Evolutionary conservation across 2,113 vertebrate genomes (phyloP).

Genomic region (Atlantisia rogersi): DNA sequence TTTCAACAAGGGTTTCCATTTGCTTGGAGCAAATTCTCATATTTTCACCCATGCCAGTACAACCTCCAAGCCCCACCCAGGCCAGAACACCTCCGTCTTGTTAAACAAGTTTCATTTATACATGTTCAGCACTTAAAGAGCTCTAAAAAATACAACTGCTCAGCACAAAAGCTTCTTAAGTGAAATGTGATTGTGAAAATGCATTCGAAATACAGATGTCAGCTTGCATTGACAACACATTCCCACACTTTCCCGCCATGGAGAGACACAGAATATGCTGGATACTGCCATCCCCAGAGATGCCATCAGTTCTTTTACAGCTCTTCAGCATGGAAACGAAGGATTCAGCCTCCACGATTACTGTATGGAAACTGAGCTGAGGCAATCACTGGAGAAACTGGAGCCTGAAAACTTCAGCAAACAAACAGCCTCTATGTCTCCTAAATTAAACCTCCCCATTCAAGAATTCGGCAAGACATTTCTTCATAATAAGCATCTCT

Average conservation of each 20-base stretch:
- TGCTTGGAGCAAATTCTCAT: constrained; percentile 20
- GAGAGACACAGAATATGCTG: background rate
- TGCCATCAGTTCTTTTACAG: background rate
- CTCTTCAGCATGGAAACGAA: constrained; percentile 35
- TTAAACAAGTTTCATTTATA: constrained; percentile 31
- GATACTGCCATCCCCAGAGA: background rate
- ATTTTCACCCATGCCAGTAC: constrained; percentile 6
- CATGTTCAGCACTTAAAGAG: constrained; percentile 10
- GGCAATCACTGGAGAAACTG: background rate
- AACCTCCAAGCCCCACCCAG: background rate
- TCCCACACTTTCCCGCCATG: background rate
- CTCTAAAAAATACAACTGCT: background rate
- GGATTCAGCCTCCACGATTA: background rate
- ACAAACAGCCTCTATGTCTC: background rate
- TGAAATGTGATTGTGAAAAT: background rate
- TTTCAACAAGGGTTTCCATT: constrained; percentile 39
- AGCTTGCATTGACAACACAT: background rate
- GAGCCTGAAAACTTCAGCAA: constrained; percentile 19
- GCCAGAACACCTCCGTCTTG: constrained; percentile 8
- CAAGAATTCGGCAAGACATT: background rate
- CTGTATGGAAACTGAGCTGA: background rate
- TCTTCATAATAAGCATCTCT: background rate
- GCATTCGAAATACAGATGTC: background rate
- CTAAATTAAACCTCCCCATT: background rate
- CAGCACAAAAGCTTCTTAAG: background rate